phyloP scores from a whole-genome alignment of 1,140 invertebrate genomes.

The Eciton burchellii region DNA sequence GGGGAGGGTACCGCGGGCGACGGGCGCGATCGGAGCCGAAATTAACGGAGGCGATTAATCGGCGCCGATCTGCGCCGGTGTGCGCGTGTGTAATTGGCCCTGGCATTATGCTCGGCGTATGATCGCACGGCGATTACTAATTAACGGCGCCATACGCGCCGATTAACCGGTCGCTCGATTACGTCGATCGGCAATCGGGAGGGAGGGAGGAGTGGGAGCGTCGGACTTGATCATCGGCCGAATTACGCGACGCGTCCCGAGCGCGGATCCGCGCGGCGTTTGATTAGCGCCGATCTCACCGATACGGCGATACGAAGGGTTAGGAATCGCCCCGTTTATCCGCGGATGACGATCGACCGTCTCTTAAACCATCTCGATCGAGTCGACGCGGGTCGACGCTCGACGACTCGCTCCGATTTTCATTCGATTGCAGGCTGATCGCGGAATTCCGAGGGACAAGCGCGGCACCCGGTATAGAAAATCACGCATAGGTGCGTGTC shows the following conservation, averaged over 20 bases:
- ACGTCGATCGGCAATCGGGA: conserved; percentile 41
- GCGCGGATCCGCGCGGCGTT: no score
- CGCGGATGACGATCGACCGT: no score
- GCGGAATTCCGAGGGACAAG: not conserved
- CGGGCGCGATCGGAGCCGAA: not conserved
- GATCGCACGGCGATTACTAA: conserved; percentile 48
- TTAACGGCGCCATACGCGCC: conserved; percentile 39
- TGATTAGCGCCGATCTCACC: no score
- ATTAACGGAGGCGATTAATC: conserved; percentile 45
- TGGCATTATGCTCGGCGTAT: conserved; percentile 24
- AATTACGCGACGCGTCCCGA: conserved; percentile 23
- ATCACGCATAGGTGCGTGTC: conserved; percentile 82
- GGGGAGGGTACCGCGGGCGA: not conserved
- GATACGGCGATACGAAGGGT: not conserved
- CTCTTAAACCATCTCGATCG: no score
- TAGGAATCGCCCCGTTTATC: no score
- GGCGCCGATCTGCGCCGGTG: conserved; percentile 38
- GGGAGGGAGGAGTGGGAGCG: not conserved
- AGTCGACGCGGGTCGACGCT: not conserved
- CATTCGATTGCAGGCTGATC: conserved; percentile 15
- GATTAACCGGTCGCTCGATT: conserved; percentile 50
- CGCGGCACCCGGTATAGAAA: conserved; percentile 78
- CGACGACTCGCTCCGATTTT: conserved; percentile 20
- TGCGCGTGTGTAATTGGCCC: conserved; percentile 60
- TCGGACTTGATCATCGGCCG: conserved; percentile 33